A percentile compares a stretch with the other conserved stretches of the same genome.
These are phyloP conservation scores for Pseudomugil tenellus DNA, from an alignment of 2,797 vertebrate genomes.

Conservation along the genomic window DNA sequence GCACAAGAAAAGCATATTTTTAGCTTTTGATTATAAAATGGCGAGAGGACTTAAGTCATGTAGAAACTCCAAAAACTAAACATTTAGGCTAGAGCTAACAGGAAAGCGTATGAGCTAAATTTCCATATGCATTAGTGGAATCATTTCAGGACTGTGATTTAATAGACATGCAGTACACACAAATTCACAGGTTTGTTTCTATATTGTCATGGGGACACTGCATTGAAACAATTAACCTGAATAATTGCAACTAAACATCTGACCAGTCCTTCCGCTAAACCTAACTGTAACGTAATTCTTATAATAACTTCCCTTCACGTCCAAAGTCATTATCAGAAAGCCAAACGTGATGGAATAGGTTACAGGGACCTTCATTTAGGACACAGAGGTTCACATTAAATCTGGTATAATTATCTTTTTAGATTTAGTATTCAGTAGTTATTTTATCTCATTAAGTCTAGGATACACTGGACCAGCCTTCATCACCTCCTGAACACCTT, in stretches of 20 bases:
- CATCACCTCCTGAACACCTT: background rate
- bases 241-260: no score
- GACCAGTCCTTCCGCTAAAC: no score
- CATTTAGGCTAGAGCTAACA: constrained; percentile 63
- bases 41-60: constrained; percentile 53
- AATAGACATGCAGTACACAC: constrained; percentile 5
- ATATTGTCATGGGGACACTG: no score
- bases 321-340: background rate
- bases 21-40: constrained; percentile 63
- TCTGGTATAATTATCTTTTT: background rate
- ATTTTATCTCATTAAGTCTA: no score
- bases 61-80: constrained; percentile 64
- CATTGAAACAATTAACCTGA: no score
- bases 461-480: no score
- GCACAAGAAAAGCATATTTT: constrained; percentile 60
- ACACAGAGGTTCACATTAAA: background rate
- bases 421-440: no score
- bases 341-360: background rate
- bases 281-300: background rate
- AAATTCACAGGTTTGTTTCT: background rate
- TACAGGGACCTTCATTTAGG: background rate
- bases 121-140: constrained; percentile 5
- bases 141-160: constrained; percentile 26
- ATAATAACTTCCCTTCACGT: background rate
- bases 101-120: constrained; percentile 45